Evolutionary conservation across 2,888 invertebrate species (phyloP).

Genomic region (Patella ulyssiponensis): DNA sequence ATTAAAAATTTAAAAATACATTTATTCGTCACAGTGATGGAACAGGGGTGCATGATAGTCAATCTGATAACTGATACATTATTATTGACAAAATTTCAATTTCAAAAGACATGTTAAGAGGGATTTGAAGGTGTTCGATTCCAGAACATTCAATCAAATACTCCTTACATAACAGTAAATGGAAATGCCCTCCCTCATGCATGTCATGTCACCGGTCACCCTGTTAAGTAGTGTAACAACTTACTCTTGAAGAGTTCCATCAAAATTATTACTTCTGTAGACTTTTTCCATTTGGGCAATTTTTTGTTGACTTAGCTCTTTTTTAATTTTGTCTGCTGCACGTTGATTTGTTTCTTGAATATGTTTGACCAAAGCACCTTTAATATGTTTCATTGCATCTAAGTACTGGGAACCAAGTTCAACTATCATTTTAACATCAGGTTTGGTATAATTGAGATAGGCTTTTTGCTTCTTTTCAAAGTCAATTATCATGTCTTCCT

Average conservation of each 20-base stretch:
- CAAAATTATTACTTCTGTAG: slow-evolving; percentile 48
- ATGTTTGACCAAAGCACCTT: slow-evolving; percentile 62
- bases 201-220: neutral
- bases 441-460: slow-evolving; percentile 31
- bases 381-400: slow-evolving; percentile 59
- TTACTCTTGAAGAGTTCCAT: slow-evolving; percentile 43
- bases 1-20: too few relatives aligned
- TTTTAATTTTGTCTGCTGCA: slow-evolving; percentile 43
- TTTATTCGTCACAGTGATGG: too few relatives aligned
- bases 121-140: too few relatives aligned
- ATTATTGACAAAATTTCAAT: too few relatives aligned
- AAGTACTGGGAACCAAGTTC: slow-evolving; percentile 57
- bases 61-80: too few relatives aligned
- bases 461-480: slow-evolving; percentile 1
- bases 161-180: too few relatives aligned
- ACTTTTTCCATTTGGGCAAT: slow-evolving; percentile 42
- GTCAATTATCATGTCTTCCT: neutral
- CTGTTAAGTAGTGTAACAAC: slow-evolving; percentile 25
- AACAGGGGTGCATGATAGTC: too few relatives aligned
- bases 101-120: too few relatives aligned
- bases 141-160: too few relatives aligned
- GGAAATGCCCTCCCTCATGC: too few relatives aligned
- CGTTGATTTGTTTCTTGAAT: slow-evolving; percentile 59
- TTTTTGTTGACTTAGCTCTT: slow-evolving; percentile 45
- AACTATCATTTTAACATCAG: slow-evolving; percentile 42